Conservation (phyloP, 53 echinoderm and acorn worm species). For the Zoroaster sp. region DNA sequence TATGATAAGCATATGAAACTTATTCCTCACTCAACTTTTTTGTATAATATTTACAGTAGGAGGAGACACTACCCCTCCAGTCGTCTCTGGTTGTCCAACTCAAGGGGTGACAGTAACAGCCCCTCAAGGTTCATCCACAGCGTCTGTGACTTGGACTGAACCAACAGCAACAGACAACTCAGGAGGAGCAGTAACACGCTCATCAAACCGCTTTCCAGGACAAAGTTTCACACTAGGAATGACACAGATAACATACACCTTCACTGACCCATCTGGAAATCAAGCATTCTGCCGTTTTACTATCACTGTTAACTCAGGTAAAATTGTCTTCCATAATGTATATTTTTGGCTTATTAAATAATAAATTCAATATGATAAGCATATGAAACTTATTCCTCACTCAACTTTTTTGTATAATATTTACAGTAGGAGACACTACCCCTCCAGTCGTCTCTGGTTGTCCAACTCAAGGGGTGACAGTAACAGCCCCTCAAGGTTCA, state of each 20-base stretch:
- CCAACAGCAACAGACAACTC: background rate
- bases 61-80: constrained; percentile 32
- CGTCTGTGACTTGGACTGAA: background rate
- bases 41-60: background rate
- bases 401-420: background rate
- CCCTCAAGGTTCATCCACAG: background rate
- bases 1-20: no score
- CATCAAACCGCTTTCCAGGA: background rate
- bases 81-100: constrained; percentile 30
- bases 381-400: background rate
- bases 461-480: constrained; percentile 10
- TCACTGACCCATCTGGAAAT: constrained; percentile 53
- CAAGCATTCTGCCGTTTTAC: constrained; percentile 24
- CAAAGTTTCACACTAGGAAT: background rate
- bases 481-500: background rate
- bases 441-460: constrained; percentile 33
- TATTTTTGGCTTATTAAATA: background rate
- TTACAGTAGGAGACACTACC: background rate
- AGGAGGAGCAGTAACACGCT: background rate
- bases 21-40: no score
- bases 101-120: background rate
- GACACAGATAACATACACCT: constrained; percentile 11
- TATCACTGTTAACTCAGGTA: background rate
- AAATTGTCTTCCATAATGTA: background rate
- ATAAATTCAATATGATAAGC: background rate